Base-by-base conservation (phyloP, 2,888 invertebrate species). In the Pycnomerus fuliginosus region DNA sequence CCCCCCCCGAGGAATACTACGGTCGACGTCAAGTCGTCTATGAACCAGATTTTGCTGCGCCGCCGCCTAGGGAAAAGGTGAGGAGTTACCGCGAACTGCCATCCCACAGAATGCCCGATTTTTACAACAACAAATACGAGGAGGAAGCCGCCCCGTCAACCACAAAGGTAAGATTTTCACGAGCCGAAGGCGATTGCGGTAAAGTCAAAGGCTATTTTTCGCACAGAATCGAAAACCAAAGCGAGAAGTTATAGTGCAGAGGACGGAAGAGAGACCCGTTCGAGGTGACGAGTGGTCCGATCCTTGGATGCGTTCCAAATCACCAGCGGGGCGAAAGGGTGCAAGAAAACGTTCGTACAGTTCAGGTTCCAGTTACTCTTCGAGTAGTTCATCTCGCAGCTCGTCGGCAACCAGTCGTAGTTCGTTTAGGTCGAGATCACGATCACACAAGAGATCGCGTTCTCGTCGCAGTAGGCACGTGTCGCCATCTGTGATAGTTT, bases 261-360 rank as follows among this genome's bases (percentile, higher is more conserved):
- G 87, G 15, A 83, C 80, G 71, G 59, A 61, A 46, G 64, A 59
- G 34, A 48, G 68, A 28, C 56, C 55, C 4, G 63, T 62, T 17
- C 79, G 81, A 27, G 87, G 83, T 0, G 94, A 95, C 67, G 94
- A 94, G 62, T 96, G 95, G 94, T 88, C 87, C 27, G 95, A 96
- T 74, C 95, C 95, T 0, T 96, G 95, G 95, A 91, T 91, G 85
- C 74, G 85, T 17, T 80, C 82, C 2, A 85, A 84, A 58, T 84
- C 84, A 2, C 83, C 83, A 1, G 68, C 72, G 68, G 75, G 82
- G 1, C 65, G 80, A 23, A 81, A 83, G 50, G 73, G 48, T 47
- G 48, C 10, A 62, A 74, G 56, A 65, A 75, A 67, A 63, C 74
- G 55, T 66, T 75, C 67, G 36, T 68, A 70, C 51, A 80, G 82